Conservation (phyloP, 2,113 vertebrate species). For the Osmerus mordax region DNA sequence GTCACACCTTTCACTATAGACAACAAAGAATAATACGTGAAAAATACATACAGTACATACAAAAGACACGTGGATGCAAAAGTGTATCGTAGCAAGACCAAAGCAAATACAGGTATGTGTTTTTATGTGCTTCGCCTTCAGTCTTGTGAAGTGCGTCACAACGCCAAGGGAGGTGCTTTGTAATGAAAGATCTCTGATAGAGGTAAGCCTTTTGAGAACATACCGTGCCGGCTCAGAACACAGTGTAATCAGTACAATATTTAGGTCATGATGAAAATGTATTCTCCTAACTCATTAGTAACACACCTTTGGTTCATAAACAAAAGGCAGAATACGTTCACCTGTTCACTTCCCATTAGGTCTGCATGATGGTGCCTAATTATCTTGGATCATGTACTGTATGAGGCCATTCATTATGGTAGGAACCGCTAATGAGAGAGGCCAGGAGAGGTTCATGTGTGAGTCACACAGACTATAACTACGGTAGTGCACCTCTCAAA, state of each 20-base stretch:
- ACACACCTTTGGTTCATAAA: slow-evolving; percentile 65
- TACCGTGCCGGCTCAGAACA: no score
- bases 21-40: no score
- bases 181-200: no score
- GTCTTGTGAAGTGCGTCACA: no score
- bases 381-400: slow-evolving; percentile 75
- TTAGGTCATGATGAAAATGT: slow-evolving; percentile 73
- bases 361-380: slow-evolving; percentile 71
- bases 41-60: no score
- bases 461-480: slow-evolving; percentile 42
- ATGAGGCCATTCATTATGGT: slow-evolving; percentile 67
- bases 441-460: slow-evolving; percentile 57
- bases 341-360: slow-evolving; percentile 71
- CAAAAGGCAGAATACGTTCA: slow-evolving; percentile 68
- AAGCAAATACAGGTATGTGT: no score
- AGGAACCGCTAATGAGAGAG: slow-evolving; percentile 68
- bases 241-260: slow-evolving; percentile 53
- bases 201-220: no score
- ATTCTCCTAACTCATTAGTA: slow-evolving; percentile 69
- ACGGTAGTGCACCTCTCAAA: slow-evolving; percentile 52
- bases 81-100: no score
- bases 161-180: no score
- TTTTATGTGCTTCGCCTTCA: no score
- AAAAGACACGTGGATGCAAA: no score
- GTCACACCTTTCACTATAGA: no score